A percentile compares a stretch with the other conserved stretches of the same genome.
Evolutionary conservation across 1,140 invertebrate species (phyloP).

Genomic region (Formica exsecta): DNA sequence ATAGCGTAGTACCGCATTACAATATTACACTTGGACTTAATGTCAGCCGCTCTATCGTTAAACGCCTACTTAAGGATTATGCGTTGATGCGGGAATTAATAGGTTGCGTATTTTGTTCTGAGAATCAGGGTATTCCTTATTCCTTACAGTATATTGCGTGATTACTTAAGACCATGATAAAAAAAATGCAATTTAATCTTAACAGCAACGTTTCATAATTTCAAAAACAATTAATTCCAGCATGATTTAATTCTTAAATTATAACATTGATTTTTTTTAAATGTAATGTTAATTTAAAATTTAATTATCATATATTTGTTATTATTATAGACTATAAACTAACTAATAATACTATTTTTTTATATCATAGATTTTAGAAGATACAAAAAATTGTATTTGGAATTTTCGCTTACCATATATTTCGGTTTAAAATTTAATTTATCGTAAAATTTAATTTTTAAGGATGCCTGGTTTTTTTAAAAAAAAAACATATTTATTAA

Average conservation of each 20-base stretch:
- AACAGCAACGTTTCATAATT: background rate
- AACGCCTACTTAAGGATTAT: slow-evolving; percentile 50
- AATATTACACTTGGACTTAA: slow-evolving; percentile 46
- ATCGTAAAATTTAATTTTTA: too few relatives aligned
- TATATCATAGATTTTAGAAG: too few relatives aligned
- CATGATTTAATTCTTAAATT: background rate
- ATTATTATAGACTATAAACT: too few relatives aligned
- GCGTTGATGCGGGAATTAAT: slow-evolving; percentile 46
- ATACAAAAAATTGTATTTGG: too few relatives aligned
- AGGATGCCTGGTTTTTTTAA: background rate
- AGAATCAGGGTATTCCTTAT: background rate
- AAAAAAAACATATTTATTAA: background rate
- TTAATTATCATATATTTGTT: background rate
- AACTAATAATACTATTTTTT: too few relatives aligned
- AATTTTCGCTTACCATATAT: too few relatives aligned
- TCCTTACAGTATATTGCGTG: background rate
- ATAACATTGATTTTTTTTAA: background rate
- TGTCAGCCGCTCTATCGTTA: slow-evolving; percentile 34
- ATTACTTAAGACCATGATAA: background rate
- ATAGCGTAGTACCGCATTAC: slow-evolving; percentile 11
- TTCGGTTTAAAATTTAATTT: too few relatives aligned
- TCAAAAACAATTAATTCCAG: background rate
- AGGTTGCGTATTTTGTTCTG: slow-evolving; percentile 3
- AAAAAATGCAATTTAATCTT: background rate
- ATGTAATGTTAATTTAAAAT: slow-evolving; percentile 7